These are phyloP conservation scores for Drosophila murphyi DNA, from an alignment of 1,140 invertebrate genomes.

Conservation along the genomic window DNA sequence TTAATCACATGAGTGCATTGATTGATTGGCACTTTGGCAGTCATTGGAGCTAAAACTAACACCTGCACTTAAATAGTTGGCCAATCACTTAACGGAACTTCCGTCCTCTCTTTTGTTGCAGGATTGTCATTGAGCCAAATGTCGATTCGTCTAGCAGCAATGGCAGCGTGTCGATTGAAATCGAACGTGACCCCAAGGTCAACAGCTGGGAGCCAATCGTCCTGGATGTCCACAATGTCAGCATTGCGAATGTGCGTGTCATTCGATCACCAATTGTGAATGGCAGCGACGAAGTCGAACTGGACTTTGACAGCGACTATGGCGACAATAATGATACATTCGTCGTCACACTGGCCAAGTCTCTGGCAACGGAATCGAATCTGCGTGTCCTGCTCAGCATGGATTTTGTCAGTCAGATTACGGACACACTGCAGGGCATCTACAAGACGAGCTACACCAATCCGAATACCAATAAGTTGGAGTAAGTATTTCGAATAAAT, in stretches of 20 bases:
- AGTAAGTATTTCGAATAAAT: conserved; percentile 85
- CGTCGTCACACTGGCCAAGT: conserved; percentile 59
- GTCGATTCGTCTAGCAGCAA: conserved; percentile 64
- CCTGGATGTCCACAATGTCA: conserved; percentile 79
- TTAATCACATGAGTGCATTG: conserved; percentile 46
- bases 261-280: conserved; percentile 44
- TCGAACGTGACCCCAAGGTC: conserved; percentile 71
- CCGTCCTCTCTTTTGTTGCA: conserved; percentile 41
- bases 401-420: conserved; percentile 88
- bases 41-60: conserved; percentile 34
- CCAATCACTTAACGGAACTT: conserved; percentile 29
- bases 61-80: conserved; percentile 34
- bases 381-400: conserved; percentile 85
- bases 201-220: conserved; percentile 75
- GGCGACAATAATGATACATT: conserved; percentile 75
- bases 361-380: conserved; percentile 38
- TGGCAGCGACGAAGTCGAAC: conserved; percentile 59
- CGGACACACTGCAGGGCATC: conserved; percentile 89
- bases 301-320: conserved; percentile 79
- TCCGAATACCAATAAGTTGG: conserved; percentile 86
- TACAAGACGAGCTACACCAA: conserved; percentile 92
- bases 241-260: conserved; percentile 75
- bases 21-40: conserved; percentile 76
- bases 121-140: conserved; percentile 79
- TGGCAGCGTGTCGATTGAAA: conserved; percentile 73